Conservation (phyloP, 2,797 vertebrate genomes). For the Triplophysa yarkandensis region DNA sequence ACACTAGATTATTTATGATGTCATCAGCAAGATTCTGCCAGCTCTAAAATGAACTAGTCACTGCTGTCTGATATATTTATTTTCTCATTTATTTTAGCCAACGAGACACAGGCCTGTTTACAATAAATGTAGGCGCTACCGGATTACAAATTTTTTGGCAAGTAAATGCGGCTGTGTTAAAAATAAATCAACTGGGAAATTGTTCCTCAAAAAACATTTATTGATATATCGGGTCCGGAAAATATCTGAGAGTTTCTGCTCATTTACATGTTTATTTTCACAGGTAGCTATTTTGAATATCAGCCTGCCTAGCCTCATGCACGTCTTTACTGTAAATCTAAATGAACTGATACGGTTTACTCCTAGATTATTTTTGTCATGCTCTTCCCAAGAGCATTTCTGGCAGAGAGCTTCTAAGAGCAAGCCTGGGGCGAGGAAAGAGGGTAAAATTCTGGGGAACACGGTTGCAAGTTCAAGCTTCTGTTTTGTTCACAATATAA, state of each 20-base stretch:
- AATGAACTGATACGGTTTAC: conserved; percentile 10
- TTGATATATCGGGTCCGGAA: background rate
- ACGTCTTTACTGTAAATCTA: conserved; percentile 11
- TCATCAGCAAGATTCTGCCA: conserved; percentile 8
- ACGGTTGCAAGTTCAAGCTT: background rate
- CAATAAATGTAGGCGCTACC: conserved; percentile 8
- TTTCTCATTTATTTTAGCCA: conserved; percentile 2
- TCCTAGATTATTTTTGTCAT: conserved; percentile 27
- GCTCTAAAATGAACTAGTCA: conserved; percentile 4
- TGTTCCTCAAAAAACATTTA: conserved; percentile 18
- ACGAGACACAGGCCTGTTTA: conserved; percentile 2
- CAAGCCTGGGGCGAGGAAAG: conserved; percentile 22
- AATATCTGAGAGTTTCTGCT: background rate
- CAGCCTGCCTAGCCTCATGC: background rate
- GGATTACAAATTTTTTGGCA: background rate
- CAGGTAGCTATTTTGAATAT: conserved; percentile 6
- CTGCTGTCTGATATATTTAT: conserved; percentile 16
- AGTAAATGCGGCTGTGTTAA: background rate
- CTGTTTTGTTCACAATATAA: background rate
- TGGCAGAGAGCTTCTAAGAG: conserved; percentile 7
- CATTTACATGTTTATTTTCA: conserved; percentile 20
- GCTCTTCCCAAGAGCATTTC: conserved; percentile 7
- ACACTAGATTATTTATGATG: background rate
- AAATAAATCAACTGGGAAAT: conserved; percentile 15
- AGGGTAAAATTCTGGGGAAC: background rate